Conservation (phyloP, 2,888 invertebrate genomes). For the Dioctria linearis region DNA sequence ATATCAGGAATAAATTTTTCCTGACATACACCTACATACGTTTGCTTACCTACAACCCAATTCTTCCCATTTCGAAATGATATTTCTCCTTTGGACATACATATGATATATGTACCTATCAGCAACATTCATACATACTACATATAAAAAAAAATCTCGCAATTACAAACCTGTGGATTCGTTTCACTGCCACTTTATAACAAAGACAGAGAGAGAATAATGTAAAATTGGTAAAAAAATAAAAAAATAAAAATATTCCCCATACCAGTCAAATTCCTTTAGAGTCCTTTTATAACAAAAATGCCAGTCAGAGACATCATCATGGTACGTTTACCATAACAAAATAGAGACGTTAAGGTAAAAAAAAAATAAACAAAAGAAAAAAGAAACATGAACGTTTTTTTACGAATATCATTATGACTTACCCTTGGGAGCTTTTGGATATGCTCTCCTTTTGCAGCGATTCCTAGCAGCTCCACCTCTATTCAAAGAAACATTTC, state of each 20-base stretch:
- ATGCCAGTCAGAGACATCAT: background rate
- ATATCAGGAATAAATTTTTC: too few relatives aligned
- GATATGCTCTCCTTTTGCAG: conserved; percentile 6
- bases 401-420: conserved; percentile 3
- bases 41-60: too few relatives aligned
- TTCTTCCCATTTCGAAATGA: too few relatives aligned
- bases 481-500: conserved; percentile 6
- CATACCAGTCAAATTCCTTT: background rate
- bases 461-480: background rate
- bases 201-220: too few relatives aligned
- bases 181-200: too few relatives aligned
- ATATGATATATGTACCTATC: too few relatives aligned
- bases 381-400: background rate
- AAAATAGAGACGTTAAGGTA: background rate
- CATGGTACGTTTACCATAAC: background rate
- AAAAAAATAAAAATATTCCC: background rate
- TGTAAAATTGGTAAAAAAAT: too few relatives aligned
- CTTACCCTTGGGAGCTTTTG: conserved; percentile 32
- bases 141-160: too few relatives aligned
- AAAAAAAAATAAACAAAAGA: background rate
- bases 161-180: too few relatives aligned
- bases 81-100: too few relatives aligned
- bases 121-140: too few relatives aligned
- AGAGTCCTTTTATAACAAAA: background rate
- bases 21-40: too few relatives aligned